Evolutionary conservation across 2,113 vertebrate species (phyloP).

Genomic region (Zapornia atra): DNA sequence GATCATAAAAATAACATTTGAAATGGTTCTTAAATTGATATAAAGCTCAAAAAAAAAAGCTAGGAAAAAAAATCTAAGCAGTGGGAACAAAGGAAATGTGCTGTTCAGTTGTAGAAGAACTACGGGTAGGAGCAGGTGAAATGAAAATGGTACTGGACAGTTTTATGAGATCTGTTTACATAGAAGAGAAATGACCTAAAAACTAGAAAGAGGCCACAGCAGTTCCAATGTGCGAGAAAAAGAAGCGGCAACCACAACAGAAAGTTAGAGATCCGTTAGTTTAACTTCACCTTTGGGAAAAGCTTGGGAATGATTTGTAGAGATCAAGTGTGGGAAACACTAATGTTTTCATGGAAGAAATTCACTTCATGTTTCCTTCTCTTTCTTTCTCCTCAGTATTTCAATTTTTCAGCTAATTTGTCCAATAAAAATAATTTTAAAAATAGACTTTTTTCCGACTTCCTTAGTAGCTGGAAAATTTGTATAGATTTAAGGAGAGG

Average conservation of each 20-base stretch:
- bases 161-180: neutral
- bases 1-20: slow-evolving; percentile 13
- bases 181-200: neutral
- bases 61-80: neutral
- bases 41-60: neutral
- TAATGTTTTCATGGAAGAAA: neutral
- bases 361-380: neutral
- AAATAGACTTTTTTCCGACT: neutral
- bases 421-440: neutral
- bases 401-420: neutral
- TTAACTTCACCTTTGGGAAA: neutral
- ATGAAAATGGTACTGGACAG: neutral
- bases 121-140: neutral
- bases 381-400: neutral
- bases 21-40: slow-evolving; percentile 46
- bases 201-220: neutral
- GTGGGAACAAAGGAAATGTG: neutral
- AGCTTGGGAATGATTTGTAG: neutral
- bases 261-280: neutral
- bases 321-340: neutral
- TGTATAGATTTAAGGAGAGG: neutral
- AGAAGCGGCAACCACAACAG: neutral
- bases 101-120: neutral
- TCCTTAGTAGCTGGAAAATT: neutral
- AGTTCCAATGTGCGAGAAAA: neutral